phyloP scores from a whole-genome alignment of 2,113 vertebrate species.

The Hipposideros armiger region DNA sequence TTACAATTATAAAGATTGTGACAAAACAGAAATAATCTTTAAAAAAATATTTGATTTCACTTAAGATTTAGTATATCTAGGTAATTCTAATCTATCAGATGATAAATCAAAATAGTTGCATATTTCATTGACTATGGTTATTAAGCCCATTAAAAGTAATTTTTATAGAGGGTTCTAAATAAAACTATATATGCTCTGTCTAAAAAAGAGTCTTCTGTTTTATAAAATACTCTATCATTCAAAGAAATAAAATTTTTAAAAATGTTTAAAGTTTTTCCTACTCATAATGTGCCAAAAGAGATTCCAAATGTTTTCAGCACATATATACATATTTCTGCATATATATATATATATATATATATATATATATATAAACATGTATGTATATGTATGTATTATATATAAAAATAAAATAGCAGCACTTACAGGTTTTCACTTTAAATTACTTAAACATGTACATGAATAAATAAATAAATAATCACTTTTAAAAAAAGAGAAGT shows the following conservation, averaged over 20 bases:
- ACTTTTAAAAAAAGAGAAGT: not conserved
- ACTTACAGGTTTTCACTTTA: not conserved
- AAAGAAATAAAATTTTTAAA: not conserved
- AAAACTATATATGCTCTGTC: not conserved
- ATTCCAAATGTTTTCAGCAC: not conserved
- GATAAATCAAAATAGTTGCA: not conserved
- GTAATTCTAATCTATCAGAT: not conserved
- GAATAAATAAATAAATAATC: not conserved
- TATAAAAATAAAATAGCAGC: not conserved
- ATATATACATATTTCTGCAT: not conserved
- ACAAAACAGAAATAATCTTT: not conserved
- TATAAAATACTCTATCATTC: not conserved
- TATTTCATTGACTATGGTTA: not conserved
- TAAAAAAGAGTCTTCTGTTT: not conserved
- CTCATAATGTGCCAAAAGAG: not conserved
- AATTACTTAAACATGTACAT: not conserved
- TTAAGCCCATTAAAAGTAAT: not conserved
- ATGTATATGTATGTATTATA: too few relatives aligned
- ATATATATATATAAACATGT: too few relatives aligned
- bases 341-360: too few relatives aligned
- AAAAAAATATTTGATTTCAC: not conserved
- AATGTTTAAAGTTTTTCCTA: not conserved
- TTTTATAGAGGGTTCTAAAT: not conserved
- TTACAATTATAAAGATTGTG: not conserved
- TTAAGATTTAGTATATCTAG: not conserved